Conservation (phyloP, 2,113 vertebrate species). For the Actinemys pallida region DNA sequence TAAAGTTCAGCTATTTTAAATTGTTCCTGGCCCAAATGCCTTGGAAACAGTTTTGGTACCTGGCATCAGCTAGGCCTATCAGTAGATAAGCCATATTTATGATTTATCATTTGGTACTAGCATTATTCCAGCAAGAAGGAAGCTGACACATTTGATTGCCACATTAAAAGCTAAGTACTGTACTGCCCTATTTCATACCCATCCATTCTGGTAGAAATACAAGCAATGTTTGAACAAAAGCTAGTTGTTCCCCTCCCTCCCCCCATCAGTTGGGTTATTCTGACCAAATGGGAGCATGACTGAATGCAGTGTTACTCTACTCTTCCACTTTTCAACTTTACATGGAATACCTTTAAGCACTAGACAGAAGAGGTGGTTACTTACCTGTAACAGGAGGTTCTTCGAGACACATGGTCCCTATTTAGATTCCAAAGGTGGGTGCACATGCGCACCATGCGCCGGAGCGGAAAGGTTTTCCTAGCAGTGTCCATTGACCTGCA, state of each 20-base stretch:
- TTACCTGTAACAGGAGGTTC: no score
- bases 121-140: not conserved
- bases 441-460: no score
- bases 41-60: not conserved
- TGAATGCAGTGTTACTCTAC: not conserved
- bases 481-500: no score
- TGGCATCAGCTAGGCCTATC: not conserved
- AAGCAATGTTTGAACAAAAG: not conserved
- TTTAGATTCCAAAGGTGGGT: no score
- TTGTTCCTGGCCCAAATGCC: not conserved
- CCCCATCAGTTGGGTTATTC: not conserved
- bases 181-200: not conserved
- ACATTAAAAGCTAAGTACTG: not conserved
- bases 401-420: no score
- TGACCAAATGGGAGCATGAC: not conserved
- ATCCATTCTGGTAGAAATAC: not conserved
- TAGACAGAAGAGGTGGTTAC: not conserved
- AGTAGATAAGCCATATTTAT: fast-evolving
- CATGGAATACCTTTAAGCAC: not conserved
- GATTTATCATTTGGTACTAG: not conserved
- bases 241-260: not conserved
- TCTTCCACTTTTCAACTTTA: fast-evolving
- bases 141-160: not conserved
- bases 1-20: no score
- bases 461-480: no score